Base-by-base conservation (phyloP, 2,113 vertebrate species). In the Salvelinus sp. region DNA sequence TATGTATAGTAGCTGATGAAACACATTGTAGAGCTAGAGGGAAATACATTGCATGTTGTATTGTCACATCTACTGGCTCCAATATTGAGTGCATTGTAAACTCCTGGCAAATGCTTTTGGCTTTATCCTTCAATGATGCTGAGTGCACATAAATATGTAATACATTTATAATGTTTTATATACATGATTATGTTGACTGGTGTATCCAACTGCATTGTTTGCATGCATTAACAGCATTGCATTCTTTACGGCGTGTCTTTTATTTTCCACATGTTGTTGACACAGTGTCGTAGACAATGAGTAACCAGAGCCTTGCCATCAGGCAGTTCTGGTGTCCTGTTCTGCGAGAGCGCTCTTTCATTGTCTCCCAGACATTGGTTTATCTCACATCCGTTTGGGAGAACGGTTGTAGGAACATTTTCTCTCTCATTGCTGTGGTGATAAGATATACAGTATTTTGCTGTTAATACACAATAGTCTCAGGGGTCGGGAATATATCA, bases 271-370 rank as follows among this genome's bases (percentile, higher is more conserved):
- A 70, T 23, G 10, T 3, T 66, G 64, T 68, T 38, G 66, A 80
- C 54, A 44, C 50, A 30, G 47, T 14, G 18, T 14, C 9, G 70
- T 76, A 84, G 84, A 86, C 83, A 87, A 79, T 84, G 64, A 48
- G 90, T 79, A 91, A 92, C 82, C 68, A 66, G 86, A 91, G 74
- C 74, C 0, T 20, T 16, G 33, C 68, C 71, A 33, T 78, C 14
- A 9, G 38, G 77, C 63, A 73, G 48, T 78, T 16, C 50, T 13
- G 86, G 87, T 90, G 83, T 91, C 86, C 57, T 57, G 76, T 90
- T 91, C 84, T 78, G 62, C 78, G 80, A 33, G 18, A 38, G 28
- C 66, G 6, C 66, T 38, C 30, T 38, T 33, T 68, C 5, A 1
- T 25, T 33, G 16, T 68, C 66, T 33, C 30, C 30, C 18, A 27